Evolutionary conservation across 2,113 vertebrate species (phyloP).

Genomic region (Lates calcarifer): DNA sequence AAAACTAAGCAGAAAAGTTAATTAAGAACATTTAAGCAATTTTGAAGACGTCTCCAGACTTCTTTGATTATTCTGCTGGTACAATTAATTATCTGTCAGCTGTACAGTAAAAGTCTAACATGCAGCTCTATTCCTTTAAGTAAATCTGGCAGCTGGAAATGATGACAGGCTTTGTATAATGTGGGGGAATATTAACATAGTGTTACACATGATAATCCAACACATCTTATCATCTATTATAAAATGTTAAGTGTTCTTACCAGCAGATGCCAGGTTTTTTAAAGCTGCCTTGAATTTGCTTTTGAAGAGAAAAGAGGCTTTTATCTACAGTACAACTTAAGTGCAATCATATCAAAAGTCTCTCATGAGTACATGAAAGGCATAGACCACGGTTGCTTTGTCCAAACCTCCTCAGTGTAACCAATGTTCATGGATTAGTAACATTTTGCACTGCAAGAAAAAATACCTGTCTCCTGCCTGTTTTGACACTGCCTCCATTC

Average conservation of each 20-base stretch:
- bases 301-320: neutral
- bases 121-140: neutral
- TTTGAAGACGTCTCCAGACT: neutral
- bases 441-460: neutral
- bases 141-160: neutral
- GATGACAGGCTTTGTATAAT: neutral
- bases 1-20: neutral
- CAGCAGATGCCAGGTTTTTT: neutral
- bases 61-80: neutral
- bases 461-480: conserved; percentile 8
- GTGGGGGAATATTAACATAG: no score
- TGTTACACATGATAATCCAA: neutral
- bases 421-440: neutral
- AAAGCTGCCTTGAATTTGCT: neutral
- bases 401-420: neutral
- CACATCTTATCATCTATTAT: neutral
- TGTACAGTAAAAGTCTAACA: neutral
- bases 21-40: neutral
- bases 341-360: no score
- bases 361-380: neutral
- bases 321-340: neutral
- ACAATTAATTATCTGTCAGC: neutral
- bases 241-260: neutral
- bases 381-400: no score
- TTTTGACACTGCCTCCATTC: neutral